Base-by-base conservation (phyloP, 1,140 invertebrate species). In the Acromyrmex charruanus region DNA sequence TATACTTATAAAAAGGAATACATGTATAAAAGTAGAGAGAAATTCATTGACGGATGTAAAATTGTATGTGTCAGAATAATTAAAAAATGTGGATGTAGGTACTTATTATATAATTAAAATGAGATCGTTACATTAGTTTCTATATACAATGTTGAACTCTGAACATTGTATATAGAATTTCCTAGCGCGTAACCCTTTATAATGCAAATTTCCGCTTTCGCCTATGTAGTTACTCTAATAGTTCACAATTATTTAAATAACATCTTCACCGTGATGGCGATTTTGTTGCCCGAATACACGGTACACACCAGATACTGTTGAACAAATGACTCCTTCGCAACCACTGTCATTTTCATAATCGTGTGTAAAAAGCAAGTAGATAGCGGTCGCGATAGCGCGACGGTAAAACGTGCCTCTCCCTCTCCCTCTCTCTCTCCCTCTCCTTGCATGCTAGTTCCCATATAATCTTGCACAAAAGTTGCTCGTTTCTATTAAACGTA, bases 221-320 rank as follows among this genome's bases (percentile, higher is more conserved):
- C 9, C 31, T 84, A 51, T 84, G 25, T 61, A 31, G 55, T 84
- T 75, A 84, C 16, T 1, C 55, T 84, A 84, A 74, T 84, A 21
- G 39, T 39, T 84, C 69, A 44, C 69, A 84, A 75, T 84, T 84
- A 84, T 84, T 84, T 84, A 74, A 84, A 84, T 84, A 49, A 63
- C 55, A 61, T 74, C 55, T 74, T 61, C 59, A 82, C 68, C n/a
- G 7, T 25, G 55, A 74, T 18, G 69, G 55, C 39, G 44, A 74
- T 84, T 82, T 61, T 10, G 69, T 84, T 49, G 80, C 21, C 25
- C 68, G 80, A 82, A 74, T 39, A 28, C 25, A 39, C 68, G 21
- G 39, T 25, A 21, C 68, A 49, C 80, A 49, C 12, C 1, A 55
- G 25, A 74, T 63, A 75, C 14, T 51, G 35, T 49, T 39, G 69